Evolutionary conservation across 2,888 invertebrate species (phyloP), one percentile per base, ranked within the genome.

Genomic region (Hypomecis atomaria): DNA sequence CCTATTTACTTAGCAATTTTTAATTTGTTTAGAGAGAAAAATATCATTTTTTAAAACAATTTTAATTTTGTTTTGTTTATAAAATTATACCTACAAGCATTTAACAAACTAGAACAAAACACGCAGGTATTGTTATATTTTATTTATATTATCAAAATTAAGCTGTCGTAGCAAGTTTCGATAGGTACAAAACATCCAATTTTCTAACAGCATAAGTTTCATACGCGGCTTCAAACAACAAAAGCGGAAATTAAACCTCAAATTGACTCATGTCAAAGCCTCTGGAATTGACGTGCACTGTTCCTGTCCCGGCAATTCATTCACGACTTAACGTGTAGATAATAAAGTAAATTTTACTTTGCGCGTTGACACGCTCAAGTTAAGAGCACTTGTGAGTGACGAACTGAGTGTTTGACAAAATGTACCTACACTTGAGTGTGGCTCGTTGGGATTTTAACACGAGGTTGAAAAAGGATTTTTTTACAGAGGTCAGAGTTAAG

Each of bases 381-480:
- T 8, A 49, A 68, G 69, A 49, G 67, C 57, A 45, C 67, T 72
- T 38, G 44, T 49, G 66, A 64, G 65, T 65, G 63, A 62, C 64
- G 59, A 59, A 49, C 47, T 33, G 43, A 48, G 59, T 55, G 61
- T 65, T 69, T 65, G 65, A 57, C 58, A 65, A 69, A 72, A 69
- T 70, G 68, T 71, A 64, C 23, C 23, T 23, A 23, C 65, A 62
- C 68, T 71, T 66, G 66, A 72, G 68, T 66, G 59, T 57, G 45
- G 45, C 56, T 59, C 58, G 43, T 53, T 36, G 58, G 43, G 63
- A 57, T 66, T 55, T 59, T 59, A 36, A 50, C 62, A 65, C 45
- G 54, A 50, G 45, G 38, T 23, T 45, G 45, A 44, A 66, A 58
- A 33, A 54, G 59, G 49, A 11, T 38, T 63, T 62, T 66, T 62